Percentiles rank a stretch among this genome's conserved stretches.
These are phyloP conservation scores for Babylonia areolata DNA, from an alignment of 1,140 invertebrate genomes.

Conservation along the genomic window DNA sequence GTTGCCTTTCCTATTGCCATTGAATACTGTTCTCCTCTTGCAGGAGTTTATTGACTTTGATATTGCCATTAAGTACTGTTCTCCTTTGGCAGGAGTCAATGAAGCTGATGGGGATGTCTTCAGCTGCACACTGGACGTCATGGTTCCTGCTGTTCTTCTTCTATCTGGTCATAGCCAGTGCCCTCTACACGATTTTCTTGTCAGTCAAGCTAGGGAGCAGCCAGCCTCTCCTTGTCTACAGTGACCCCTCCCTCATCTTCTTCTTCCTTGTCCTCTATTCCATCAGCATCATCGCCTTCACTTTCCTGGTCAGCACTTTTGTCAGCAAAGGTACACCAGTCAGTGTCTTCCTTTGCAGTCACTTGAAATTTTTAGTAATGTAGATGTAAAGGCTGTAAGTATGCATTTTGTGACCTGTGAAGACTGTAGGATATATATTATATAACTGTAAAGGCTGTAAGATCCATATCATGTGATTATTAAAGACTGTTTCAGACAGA, in stretches of 20 bases:
- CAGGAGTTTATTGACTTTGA: too few species aligned
- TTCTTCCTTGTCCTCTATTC: constrained; percentile 69
- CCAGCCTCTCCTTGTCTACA: constrained; percentile 75
- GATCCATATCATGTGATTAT: too few species aligned
- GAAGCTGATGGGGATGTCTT: constrained; percentile 91
- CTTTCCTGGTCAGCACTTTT: constrained; percentile 78
- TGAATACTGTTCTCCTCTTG: too few species aligned
- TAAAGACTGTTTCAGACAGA: too few species aligned
- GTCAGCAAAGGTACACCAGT: constrained; percentile 79
- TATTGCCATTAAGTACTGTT: too few species aligned
- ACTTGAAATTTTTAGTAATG: too few species aligned
- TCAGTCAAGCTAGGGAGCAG: constrained; percentile 64
- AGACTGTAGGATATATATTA: too few species aligned
- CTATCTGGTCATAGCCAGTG: constrained; percentile 81
- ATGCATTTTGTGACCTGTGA: too few species aligned
- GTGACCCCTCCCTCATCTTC: constrained; percentile 76
- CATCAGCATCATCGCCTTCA: constrained; percentile 78
- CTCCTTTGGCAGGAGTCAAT: constrained; percentile 83
- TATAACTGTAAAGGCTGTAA: too few species aligned
- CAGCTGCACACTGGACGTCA: constrained; percentile 88
- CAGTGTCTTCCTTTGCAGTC: too few species aligned
- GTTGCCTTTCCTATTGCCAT: too few species aligned
- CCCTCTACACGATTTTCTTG: constrained; percentile 78
- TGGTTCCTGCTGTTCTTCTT: constrained; percentile 88
- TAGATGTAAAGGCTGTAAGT: too few species aligned